A percentile compares a stretch with the other conserved stretches of the same genome.
Evolutionary conservation across 2,888 invertebrate genomes (phyloP).

Genomic region (Steinernema scapterisci): DNA sequence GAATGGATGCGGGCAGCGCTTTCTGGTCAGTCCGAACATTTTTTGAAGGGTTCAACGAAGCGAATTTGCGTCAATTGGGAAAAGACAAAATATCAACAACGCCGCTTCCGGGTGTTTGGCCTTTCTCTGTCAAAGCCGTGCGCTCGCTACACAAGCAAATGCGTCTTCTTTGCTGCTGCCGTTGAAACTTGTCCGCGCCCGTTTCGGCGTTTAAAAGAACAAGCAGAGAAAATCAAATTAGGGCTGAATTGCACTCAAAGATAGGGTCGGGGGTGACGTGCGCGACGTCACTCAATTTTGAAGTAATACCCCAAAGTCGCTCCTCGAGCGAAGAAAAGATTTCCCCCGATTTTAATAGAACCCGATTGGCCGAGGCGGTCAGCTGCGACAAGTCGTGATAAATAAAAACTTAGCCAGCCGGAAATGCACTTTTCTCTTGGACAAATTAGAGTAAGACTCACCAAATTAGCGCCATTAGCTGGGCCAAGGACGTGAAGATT

Average conservation of each 20-base stretch:
- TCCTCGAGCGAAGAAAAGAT: background rate
- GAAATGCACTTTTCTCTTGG: background rate
- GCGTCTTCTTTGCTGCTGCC: background rate
- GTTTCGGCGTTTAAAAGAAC: background rate
- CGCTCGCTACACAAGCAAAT: background rate
- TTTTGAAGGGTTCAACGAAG: background rate
- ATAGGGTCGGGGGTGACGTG: background rate
- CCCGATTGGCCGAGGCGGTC: background rate
- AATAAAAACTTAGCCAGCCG: slow-evolving; percentile 10
- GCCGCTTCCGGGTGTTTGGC: slow-evolving; percentile 15
- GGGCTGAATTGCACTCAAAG: background rate
- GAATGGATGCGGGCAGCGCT: too few species aligned
- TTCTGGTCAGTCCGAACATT: too few species aligned
- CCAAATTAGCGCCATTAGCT: slow-evolving; percentile 59
- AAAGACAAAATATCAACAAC: slow-evolving; percentile 17
- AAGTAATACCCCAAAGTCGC: background rate
- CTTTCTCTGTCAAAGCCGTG: too few species aligned
- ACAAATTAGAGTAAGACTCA: slow-evolving; percentile 42
- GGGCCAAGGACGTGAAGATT: slow-evolving; percentile 53
- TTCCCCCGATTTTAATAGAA: slow-evolving; percentile 1
- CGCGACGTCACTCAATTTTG: slow-evolving; percentile 16
- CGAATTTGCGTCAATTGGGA: slow-evolving; percentile 10
- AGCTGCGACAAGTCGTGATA: background rate
- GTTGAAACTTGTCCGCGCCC: background rate
- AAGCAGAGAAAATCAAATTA: slow-evolving; percentile 25